phyloP scores from a whole-genome alignment of 1,140 invertebrate genomes.

The Drosophila simulans region DNA sequence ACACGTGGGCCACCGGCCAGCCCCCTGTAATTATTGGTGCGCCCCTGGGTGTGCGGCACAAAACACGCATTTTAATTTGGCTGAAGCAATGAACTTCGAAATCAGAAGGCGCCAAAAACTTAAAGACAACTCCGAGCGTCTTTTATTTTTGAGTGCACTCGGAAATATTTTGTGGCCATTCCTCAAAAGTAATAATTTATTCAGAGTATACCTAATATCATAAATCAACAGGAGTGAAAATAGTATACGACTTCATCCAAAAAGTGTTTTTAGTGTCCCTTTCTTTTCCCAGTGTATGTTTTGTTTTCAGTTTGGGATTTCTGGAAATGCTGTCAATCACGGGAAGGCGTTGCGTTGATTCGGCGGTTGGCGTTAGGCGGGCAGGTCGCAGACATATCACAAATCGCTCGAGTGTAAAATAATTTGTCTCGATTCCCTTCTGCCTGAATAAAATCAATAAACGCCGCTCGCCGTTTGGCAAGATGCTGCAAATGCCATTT shows the following conservation, averaged over 20 bases:
- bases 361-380: slow-evolving; percentile 25
- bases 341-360: slow-evolving; percentile 25
- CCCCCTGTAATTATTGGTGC: slow-evolving; percentile 57
- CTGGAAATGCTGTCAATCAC: slow-evolving; percentile 52
- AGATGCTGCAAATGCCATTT: slow-evolving; percentile 59
- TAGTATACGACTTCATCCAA: no score
- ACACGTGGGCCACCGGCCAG: slow-evolving; percentile 34
- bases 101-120: slow-evolving; percentile 54
- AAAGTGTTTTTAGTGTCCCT: no score
- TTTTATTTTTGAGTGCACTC: slow-evolving; percentile 6
- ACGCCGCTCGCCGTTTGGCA: slow-evolving; percentile 20
- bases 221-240: no score
- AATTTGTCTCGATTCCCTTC: slow-evolving; percentile 76
- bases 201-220: no score
- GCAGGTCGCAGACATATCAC: slow-evolving; percentile 67
- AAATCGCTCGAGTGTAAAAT: slow-evolving; percentile 72
- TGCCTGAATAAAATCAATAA: slow-evolving; percentile 63
- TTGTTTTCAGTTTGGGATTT: slow-evolving; percentile 34
- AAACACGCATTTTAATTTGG: slow-evolving; percentile 60
- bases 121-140: slow-evolving; percentile 20
- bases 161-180: no score
- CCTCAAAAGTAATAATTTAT: no score
- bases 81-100: slow-evolving; percentile 51
- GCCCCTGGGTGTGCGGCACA: slow-evolving; percentile 29
- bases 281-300: not conserved